A percentile compares a stretch with the other conserved stretches of the same genome.
These are phyloP conservation scores for Papilio xuthus DNA, from an alignment of 1,140 invertebrate genomes.

Conservation along the genomic window DNA sequence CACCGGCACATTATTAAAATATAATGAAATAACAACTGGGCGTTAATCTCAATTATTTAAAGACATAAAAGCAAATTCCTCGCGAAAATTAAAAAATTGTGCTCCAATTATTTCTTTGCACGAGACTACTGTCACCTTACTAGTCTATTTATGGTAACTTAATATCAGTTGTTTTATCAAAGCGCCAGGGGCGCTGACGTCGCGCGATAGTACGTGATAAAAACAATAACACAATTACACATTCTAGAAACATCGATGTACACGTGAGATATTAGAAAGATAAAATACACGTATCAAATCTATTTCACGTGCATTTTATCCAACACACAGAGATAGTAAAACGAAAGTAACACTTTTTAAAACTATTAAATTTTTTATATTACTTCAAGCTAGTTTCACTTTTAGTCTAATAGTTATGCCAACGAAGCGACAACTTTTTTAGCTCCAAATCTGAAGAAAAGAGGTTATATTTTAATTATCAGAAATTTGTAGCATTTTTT, in stretches of 20 bases:
- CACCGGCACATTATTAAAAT: neutral
- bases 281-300: neutral
- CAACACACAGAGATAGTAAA: neutral
- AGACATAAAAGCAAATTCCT: neutral
- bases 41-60: neutral
- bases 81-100: neutral
- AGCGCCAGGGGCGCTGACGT: constrained; percentile 16
- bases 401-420: neutral
- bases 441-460: neutral
- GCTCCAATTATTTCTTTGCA: neutral
- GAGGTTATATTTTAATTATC: no score
- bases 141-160: neutral
- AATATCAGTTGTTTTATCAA: neutral
- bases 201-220: neutral
- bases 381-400: neutral
- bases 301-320: neutral
- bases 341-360: neutral
- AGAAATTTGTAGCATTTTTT: no score
- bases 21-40: neutral
- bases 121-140: neutral
- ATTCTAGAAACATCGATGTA: constrained; percentile 21
- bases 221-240: constrained; percentile 7
- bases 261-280: constrained; percentile 21
- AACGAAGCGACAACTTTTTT: neutral
- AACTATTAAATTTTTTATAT: neutral